Evolutionary conservation across 2,888 invertebrate genomes (phyloP).

Genomic region (Mimas tiliae): DNA sequence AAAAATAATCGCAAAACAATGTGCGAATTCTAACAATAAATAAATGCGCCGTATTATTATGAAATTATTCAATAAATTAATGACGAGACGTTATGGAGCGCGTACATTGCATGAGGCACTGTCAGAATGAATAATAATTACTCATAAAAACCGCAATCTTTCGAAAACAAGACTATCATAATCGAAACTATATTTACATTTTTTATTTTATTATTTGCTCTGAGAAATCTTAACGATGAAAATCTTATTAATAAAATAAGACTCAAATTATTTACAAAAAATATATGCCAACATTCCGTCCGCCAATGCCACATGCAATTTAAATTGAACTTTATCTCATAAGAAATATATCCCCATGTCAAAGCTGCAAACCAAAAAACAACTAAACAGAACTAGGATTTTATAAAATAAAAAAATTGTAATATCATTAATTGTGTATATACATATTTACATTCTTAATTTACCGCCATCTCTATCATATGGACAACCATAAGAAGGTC

Average conservation of each 20-base stretch:
- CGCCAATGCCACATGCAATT: constrained; percentile 8
- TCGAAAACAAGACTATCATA: no score
- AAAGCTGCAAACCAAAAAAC: constrained; percentile 48
- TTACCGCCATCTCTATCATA: constrained; percentile 20
- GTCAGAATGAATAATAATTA: no score
- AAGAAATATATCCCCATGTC: constrained; percentile 11
- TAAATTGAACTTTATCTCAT: constrained; percentile 3
- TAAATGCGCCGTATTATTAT: constrained; percentile 40
- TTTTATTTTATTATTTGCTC: no score
- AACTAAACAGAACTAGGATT: constrained; percentile 57
- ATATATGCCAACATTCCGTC: neutral
- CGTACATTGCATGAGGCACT: constrained; percentile 12
- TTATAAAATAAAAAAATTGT: constrained; percentile 62
- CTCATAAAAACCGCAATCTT: no score
- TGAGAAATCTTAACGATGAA: no score
- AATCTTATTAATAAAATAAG: neutral
- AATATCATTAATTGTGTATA: constrained; percentile 77
- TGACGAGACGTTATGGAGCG: neutral
- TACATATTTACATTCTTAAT: constrained; percentile 81
- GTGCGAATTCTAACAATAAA: constrained; percentile 48
- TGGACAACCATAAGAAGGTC: neutral
- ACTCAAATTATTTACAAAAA: neutral
- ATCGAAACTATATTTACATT: no score
- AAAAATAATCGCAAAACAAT: constrained; percentile 37
- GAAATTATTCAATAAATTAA: constrained; percentile 35